Conservation (phyloP, 2,797 vertebrate genomes). For the Sebastes oblongus region DNA sequence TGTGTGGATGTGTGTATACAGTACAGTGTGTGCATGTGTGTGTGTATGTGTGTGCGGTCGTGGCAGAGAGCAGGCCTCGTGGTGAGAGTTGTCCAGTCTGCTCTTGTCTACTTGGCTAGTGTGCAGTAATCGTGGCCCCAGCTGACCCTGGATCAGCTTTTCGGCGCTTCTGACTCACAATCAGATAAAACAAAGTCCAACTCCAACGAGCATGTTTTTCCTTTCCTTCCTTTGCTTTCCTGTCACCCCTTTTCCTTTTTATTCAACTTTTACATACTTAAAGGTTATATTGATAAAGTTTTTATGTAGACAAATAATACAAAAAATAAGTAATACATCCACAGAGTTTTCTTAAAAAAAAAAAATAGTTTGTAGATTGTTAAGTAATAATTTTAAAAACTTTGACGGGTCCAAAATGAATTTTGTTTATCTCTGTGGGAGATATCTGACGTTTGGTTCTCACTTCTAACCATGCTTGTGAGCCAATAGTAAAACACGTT, state of each 20-base stretch:
- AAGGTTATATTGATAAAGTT: too few species aligned
- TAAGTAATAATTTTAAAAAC: too few species aligned
- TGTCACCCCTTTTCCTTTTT: neutral
- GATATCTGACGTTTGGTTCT: too few species aligned
- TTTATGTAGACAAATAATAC: too few species aligned
- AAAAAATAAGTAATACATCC: too few species aligned
- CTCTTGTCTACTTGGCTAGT: slow-evolving; percentile 37
- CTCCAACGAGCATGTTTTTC: neutral
- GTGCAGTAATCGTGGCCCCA: slow-evolving; percentile 3
- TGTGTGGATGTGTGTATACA: neutral
- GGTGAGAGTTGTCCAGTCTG: slow-evolving; percentile 39
- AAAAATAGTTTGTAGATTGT: too few species aligned
- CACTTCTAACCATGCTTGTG: too few species aligned
- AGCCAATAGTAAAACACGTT: too few species aligned
- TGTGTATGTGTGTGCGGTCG: neutral
- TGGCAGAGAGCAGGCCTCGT: slow-evolving; percentile 13
- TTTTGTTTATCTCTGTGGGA: too few species aligned
- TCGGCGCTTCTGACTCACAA: slow-evolving; percentile 2
- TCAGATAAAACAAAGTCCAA: neutral
- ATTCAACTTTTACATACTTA: too few species aligned
- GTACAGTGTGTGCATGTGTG: neutral
- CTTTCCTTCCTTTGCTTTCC: neutral
- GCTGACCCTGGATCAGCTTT: slow-evolving; percentile 46
- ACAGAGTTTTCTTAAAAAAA: too few species aligned
- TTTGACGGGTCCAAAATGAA: too few species aligned